Conservation (phyloP, 2,113 vertebrate species). For the Burhinus oedicnemus region DNA sequence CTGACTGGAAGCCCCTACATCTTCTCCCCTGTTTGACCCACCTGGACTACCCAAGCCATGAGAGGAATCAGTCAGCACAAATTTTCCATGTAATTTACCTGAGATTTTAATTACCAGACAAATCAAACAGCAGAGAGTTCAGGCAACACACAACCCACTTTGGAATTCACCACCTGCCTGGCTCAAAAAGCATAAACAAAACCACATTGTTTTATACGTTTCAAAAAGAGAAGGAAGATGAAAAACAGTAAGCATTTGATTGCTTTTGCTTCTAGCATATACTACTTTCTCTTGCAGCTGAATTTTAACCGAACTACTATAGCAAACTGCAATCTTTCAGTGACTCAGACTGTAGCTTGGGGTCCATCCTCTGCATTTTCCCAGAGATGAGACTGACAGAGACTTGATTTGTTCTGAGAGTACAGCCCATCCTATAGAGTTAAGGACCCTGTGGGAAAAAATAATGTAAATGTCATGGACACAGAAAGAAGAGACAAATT, state of each 20-base stretch:
- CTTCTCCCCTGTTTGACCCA: background rate
- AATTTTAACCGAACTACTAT: background rate
- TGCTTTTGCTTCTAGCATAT: background rate
- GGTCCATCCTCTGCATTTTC: background rate
- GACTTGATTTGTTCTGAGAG: background rate
- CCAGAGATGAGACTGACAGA: background rate
- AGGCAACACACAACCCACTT: background rate
- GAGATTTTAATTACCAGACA: background rate
- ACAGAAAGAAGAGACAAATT: background rate
- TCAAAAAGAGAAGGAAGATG: background rate
- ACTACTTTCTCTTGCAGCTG: background rate
- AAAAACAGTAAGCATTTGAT: background rate
- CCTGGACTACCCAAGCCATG: background rate
- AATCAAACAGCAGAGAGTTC: background rate
- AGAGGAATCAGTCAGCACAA: background rate
- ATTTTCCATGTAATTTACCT: background rate
- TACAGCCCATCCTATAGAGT: background rate
- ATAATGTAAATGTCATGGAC: background rate
- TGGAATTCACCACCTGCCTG: slow-evolving; percentile 8
- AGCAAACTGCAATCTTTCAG: background rate
- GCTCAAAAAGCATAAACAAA: background rate
- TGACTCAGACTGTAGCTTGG: background rate
- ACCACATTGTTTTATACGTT: background rate
- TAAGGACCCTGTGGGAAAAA: background rate
- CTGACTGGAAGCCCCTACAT: background rate